Conservation (phyloP, 2,888 invertebrate genomes). For the Acleris emargana region DNA sequence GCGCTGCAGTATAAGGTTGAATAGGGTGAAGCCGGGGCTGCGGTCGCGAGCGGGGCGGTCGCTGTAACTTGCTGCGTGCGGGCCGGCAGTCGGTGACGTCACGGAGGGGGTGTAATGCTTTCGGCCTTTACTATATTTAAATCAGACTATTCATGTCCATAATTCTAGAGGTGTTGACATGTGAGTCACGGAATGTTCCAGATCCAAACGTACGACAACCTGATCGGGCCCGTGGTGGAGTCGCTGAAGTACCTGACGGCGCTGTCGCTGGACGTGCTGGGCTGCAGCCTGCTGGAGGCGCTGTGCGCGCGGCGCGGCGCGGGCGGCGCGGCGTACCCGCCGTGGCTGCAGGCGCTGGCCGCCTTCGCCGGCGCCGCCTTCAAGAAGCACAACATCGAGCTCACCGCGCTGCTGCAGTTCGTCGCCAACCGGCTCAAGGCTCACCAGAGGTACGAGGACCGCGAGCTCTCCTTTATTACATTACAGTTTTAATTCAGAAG, state of each 20-base stretch:
- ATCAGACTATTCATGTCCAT: too few species aligned
- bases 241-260: conserved; percentile 97
- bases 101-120: too few species aligned
- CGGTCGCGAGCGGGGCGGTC: too few species aligned
- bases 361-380: conserved; percentile 98
- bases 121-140: too few species aligned
- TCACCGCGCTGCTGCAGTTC: conserved; percentile 97
- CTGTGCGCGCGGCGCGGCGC: conserved; percentile 69
- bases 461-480: too few species aligned
- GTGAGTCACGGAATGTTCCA: conserved; percentile 78
- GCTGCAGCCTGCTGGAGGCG: conserved; percentile 97
- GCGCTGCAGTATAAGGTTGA: too few species aligned
- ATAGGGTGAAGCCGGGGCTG: too few species aligned
- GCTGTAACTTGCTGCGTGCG: too few species aligned
- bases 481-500: too few species aligned
- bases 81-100: too few species aligned
- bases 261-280: conserved; percentile 97
- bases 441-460: conserved; percentile 96
- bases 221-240: conserved; percentile 98
- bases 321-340: conserved; percentile 94
- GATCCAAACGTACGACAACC: conserved; percentile 96
- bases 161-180: too few species aligned
- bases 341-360: conserved; percentile 97
- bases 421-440: conserved; percentile 98
- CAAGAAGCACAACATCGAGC: conserved; percentile 98